These are phyloP conservation scores for human DNA, from an alignment of 2,113 vertebrate genomes.

Conservation along the genomic window DNA sequence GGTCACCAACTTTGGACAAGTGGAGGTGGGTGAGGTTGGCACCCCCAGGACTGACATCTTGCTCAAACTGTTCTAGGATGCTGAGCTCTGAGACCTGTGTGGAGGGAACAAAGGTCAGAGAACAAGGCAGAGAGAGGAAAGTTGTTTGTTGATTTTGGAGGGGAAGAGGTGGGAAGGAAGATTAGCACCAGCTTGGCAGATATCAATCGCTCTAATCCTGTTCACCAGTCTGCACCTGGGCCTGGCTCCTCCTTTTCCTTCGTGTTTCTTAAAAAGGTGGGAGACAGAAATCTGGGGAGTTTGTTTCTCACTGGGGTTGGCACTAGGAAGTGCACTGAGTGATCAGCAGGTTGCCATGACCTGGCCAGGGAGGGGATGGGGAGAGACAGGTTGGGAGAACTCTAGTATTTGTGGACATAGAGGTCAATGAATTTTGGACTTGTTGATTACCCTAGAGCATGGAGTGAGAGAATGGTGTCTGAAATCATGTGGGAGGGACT, in stretches of 20 bases:
- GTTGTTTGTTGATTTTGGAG: conserved; percentile 49
- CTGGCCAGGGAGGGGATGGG: neutral
- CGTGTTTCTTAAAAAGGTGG: neutral
- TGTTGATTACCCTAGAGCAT: neutral
- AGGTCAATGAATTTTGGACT: neutral
- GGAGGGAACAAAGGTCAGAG: neutral
- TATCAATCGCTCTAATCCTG: neutral
- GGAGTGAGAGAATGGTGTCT: neutral
- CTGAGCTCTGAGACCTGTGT: too few species aligned
- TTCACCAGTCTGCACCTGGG: neutral
- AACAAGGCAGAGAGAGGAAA: neutral
- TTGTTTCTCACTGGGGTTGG: neutral
- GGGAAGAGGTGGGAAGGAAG: neutral
- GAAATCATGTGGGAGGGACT: neutral
- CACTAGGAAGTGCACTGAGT: neutral
- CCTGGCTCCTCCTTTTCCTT: neutral
- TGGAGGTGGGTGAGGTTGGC: neutral
- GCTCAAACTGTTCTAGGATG: neutral
- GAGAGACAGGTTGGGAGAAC: too few species aligned
- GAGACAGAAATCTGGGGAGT: neutral
- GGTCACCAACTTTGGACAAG: neutral
- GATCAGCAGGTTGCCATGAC: neutral
- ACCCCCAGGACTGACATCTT: neutral
- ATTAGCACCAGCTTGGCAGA: neutral
- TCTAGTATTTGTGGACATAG: too few species aligned